Evolutionary conservation across 2,797 vertebrate species (phyloP), one percentile per base, ranked within the genome.

Genomic region (Peromyscus melanophrys): DNA sequence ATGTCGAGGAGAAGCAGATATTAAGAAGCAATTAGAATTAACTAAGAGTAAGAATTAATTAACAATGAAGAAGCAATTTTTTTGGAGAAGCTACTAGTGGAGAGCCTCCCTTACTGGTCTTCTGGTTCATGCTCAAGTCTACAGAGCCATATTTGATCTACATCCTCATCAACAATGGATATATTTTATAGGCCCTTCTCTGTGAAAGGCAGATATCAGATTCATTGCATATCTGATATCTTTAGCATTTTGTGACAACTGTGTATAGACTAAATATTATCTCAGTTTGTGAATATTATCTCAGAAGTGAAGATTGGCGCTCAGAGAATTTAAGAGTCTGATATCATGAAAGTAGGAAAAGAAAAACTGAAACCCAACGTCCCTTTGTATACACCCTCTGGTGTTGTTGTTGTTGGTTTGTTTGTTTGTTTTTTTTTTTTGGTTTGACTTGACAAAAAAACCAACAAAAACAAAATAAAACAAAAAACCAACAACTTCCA

Each of bases 241-340:
- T 55, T 83, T 94, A 78, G n/a, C 49, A 67, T 94, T 96, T 96
- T 10, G 73, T 89, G 75, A 80, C 19, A 57, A 75, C 63, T 19
- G 5, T 86, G 40, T 81, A 84, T 40, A 67, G 31, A 83, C 52
- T 86, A 86, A 89, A n/a, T 55, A 21, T 67, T 61, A 11, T 92
- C 67, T 85, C 17, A 16, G 0, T 31, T 88, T 96, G 29, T 71
- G 21, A 73, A 23, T 73, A 73, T 40, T 40, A 73, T 73, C 23
- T 40, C 52, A 95, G 29, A 82, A 67, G 71, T 25, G 13, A n/a
- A 92, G 29, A 69, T n/a, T 27, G 34, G 85, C 57, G 12, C 73
- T 91, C 61, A 95, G 83, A 71, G n/a, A 75, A 75, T 49, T 69
- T 59, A 82, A 73, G 75, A 61, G 49, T 27, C n/a, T 37, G 55